These are phyloP conservation scores for Odontomyia ornata DNA, from an alignment of 2,888 invertebrate species.

Conservation along the genomic window DNA sequence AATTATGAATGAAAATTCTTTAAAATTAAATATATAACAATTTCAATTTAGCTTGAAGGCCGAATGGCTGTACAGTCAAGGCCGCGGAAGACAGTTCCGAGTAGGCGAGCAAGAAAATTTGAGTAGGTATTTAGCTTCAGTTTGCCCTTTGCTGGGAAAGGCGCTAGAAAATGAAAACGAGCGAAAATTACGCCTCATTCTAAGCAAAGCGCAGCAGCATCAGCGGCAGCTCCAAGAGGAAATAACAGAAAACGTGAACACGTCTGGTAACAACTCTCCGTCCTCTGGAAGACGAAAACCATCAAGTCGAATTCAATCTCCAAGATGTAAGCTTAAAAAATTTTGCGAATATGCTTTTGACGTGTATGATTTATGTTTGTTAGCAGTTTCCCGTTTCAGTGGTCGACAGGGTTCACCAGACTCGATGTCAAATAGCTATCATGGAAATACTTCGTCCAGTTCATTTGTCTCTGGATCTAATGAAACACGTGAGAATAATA, in stretches of 20 bases:
- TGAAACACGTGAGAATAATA: constrained; percentile 57
- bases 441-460: constrained; percentile 64
- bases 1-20: constrained; percentile 31
- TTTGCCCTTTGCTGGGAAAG: constrained; percentile 86
- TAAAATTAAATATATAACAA: constrained; percentile 26
- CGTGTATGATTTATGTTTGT: constrained; percentile 37
- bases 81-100: constrained; percentile 87
- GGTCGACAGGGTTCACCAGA: constrained; percentile 73
- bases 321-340: constrained; percentile 58
- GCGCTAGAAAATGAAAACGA: constrained; percentile 86
- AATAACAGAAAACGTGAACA: constrained; percentile 64
- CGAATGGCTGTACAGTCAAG: constrained; percentile 96
- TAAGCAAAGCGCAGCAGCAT: constrained; percentile 91
- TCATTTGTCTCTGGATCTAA: constrained; percentile 53
- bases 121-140: constrained; percentile 82
- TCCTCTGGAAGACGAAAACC: constrained; percentile 61
- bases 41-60: constrained; percentile 78
- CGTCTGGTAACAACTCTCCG: constrained; percentile 63
- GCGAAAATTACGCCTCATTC: constrained; percentile 82
- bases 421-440: constrained; percentile 77
- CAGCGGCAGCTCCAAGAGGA: constrained; percentile 84
- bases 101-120: constrained; percentile 84
- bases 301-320: constrained; percentile 63
- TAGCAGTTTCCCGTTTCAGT: constrained; percentile 63
- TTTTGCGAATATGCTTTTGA: too few species aligned